Evolutionary conservation across 2,888 invertebrate species (phyloP).

Genomic region (Cordilura impudica): DNA sequence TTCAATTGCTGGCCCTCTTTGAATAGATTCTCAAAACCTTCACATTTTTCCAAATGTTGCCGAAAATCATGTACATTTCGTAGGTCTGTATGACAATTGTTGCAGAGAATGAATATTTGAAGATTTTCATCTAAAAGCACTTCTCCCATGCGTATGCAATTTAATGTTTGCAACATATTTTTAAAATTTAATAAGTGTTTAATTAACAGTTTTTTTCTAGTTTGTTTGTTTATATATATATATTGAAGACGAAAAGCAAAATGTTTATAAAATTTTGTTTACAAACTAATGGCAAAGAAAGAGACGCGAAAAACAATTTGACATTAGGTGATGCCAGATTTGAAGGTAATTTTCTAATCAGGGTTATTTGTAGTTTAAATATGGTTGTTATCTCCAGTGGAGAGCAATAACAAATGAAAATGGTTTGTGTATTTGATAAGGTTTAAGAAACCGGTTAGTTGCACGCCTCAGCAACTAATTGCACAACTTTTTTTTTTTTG

Average conservation of each 20-base stretch:
- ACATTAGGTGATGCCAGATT: slow-evolving; percentile 26
- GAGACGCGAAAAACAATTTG: slow-evolving; percentile 39
- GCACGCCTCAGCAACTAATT: no score
- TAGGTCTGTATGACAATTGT: slow-evolving; percentile 68
- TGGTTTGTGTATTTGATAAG: no score
- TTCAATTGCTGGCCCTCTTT: slow-evolving; percentile 29
- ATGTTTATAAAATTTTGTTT: slow-evolving; percentile 48
- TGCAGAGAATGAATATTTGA: slow-evolving; percentile 68
- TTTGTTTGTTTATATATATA: slow-evolving; percentile 34
- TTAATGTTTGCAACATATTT: slow-evolving; percentile 61
- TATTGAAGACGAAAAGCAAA: slow-evolving; percentile 16
- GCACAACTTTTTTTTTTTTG: no score
- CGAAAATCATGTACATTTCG: slow-evolving; percentile 66
- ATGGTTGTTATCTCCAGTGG: no score
- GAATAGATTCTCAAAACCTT: slow-evolving; percentile 64
- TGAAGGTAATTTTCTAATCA: neutral
- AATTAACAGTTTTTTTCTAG: slow-evolving; percentile 4
- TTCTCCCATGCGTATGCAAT: slow-evolving; percentile 69
- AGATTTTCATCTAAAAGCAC: slow-evolving; percentile 69
- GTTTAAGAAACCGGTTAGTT: no score
- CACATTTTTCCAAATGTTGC: slow-evolving; percentile 67
- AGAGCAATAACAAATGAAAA: no score
- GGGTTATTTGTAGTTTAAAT: neutral
- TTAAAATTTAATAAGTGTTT: slow-evolving; percentile 3
- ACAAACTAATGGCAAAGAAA: slow-evolving; percentile 21